Evolutionary conservation across 1,140 invertebrate species (phyloP), one percentile per base, ranked within the genome.

Genomic region (Eupristina koningsbergeri): DNA sequence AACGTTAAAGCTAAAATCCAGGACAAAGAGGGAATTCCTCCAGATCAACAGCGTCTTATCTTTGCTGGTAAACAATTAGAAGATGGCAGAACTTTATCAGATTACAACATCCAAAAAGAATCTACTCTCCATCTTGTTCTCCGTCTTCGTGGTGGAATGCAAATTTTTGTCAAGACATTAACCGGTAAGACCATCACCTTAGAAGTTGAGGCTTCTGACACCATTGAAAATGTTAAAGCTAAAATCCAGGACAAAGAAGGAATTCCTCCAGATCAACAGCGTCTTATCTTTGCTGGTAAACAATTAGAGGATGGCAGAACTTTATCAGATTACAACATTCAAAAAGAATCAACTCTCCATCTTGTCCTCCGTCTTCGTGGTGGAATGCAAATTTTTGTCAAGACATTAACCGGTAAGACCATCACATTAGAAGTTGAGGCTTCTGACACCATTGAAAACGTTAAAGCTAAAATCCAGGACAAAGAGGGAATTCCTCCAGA

Each of bases 1-100:
- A 96, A 96, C 91, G 95, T 96, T 0, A 96, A 96, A 86, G 94
- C 95, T 22, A 95, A 96, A 87, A 96, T 96, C 86, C 95, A 96
- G 90, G 92, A 96, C 73, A 95, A 94, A 87, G 93, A 94, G 90
- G 95, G 95, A 80, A 95, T 94, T 87, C 95, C 95, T 50, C 94
- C 95, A 92, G 94, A 95, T 89, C 94, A 96, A 88, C 95, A 95
- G 89, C 91, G 95, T 87, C 91, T 95, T 79, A 95, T 95, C 86
- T 96, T 96, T 90, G 95, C 91, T 86, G 95, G 95, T 13, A 95
- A 95, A 88, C 95, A 96, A 89, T 89, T 96, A 15, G 95, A 96
- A 90, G 94, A 95, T 91, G 94, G 94, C 0, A 92, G 94, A 9
- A 92, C 64, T 36, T 19, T 69, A 22, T 69, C 64, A 2, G 64